A percentile compares a stretch with the other conserved stretches of the same genome.
These are phyloP conservation scores for Glaucomys volans DNA, from an alignment of 2,113 vertebrate species.

Conservation along the genomic window DNA sequence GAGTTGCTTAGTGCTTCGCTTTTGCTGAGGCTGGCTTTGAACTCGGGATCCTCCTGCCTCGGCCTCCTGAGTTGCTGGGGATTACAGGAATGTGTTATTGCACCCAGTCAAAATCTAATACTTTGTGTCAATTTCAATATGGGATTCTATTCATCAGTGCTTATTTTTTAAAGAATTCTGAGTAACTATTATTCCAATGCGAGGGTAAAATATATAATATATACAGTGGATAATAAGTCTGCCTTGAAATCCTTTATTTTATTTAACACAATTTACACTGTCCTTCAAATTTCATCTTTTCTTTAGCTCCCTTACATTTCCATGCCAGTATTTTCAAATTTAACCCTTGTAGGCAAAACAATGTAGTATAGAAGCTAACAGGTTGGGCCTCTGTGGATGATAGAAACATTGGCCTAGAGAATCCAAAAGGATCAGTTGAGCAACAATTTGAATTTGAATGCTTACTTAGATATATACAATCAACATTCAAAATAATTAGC, in stretches of 20 bases:
- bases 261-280: background rate
- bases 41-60: no score
- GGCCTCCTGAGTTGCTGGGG: no score
- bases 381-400: background rate
- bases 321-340: slow-evolving; percentile 35
- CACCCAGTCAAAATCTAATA: background rate
- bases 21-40: no score
- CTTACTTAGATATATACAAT: background rate
- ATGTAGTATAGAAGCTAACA: background rate
- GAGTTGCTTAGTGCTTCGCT: no score
- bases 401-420: slow-evolving; percentile 12
- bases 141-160: background rate
- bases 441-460: background rate
- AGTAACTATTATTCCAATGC: background rate
- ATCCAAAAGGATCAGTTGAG: background rate
- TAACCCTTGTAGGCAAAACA: background rate
- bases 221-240: background rate
- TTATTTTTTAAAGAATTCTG: background rate
- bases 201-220: background rate
- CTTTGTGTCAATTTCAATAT: slow-evolving; percentile 3
- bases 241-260: slow-evolving; percentile 24
- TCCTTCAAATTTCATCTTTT: background rate
- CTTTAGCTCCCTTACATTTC: slow-evolving; percentile 20
- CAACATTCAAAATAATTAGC: background rate
- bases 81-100: no score